Conservation (phyloP, 2,113 vertebrate genomes). For the Rhea pennata region DNA sequence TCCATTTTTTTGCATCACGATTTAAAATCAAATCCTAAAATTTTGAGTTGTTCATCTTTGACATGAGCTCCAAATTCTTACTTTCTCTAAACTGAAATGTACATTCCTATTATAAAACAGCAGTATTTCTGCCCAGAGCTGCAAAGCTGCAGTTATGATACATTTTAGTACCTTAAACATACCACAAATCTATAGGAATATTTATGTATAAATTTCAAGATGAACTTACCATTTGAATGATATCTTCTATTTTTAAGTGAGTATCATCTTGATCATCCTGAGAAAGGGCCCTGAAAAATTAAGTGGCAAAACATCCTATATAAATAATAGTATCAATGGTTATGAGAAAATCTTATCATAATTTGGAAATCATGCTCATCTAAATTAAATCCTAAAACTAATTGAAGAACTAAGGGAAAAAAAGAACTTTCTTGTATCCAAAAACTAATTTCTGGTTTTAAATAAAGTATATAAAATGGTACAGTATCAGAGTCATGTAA, state of each 20-base stretch:
- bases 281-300: slow-evolving; percentile 87
- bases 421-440: neutral
- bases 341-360: neutral
- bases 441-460: neutral
- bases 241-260: slow-evolving; percentile 92
- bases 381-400: neutral
- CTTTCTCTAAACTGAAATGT: neutral
- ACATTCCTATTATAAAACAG: neutral
- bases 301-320: neutral
- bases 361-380: neutral
- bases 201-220: neutral
- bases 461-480: neutral
- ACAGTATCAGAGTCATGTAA: neutral
- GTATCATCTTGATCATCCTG: slow-evolving; percentile 95
- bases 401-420: neutral
- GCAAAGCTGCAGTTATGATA: neutral
- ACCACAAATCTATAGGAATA: neutral
- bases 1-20: rapidly evolving
- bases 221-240: slow-evolving; percentile 90
- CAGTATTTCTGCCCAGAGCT: neutral
- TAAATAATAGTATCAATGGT: neutral
- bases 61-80: neutral
- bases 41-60: neutral
- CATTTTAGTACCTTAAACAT: neutral
- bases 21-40: neutral